Base-by-base conservation (phyloP, 2,113 vertebrate genomes). In the Beaufortia kweichowensis region DNA sequence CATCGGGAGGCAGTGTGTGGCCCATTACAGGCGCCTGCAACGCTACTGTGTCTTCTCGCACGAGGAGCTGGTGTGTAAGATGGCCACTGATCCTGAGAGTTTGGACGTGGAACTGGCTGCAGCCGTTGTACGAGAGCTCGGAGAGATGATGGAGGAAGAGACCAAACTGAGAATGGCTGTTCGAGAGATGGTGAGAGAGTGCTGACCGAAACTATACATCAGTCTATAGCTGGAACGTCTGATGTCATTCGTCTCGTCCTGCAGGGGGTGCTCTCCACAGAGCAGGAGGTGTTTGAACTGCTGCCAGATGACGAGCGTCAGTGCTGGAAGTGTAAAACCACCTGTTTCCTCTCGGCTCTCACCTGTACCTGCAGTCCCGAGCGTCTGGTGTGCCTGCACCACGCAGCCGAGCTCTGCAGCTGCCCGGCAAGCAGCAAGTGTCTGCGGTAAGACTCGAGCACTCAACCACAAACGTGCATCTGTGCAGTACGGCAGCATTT, bases 11-110 rank as follows among this genome's bases (percentile, higher is more conserved):
- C 97, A 98, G 86, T 98, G 95, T 81, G 97, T 99, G 31, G 94
- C 91, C 28, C 96, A 99, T 84, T 99, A 99, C 82, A 91, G 96
- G 0, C 91, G 96, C 2, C 90, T 99, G 4, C 95, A 94, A 4
- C 94, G 96, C 21, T 94, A 98, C 82, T 99, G 97, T 28, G 96
- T 99, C 2, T 99, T 99, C 87, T 99, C 97, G 43, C 97, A 99
- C 0, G 97, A 99, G 68, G 97, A 99, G 81, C 92, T 99, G 15
- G 92, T 99, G 82, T 99, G 97, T 89, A 99, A 98, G 89, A 99
- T 99, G 97, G 96, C 96, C 0, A 93, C 97, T 1, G 96, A 98
- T 80, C 96, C 97, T 0, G 97, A 98, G 78, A 95, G 94, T 83
- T 86, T 99, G 29, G 96, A 98, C 2, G 97, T 99, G 31, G 97